Evolutionary conservation across 2,113 vertebrate genomes (phyloP).

Genomic region (Hydrolagus affinis): DNA sequence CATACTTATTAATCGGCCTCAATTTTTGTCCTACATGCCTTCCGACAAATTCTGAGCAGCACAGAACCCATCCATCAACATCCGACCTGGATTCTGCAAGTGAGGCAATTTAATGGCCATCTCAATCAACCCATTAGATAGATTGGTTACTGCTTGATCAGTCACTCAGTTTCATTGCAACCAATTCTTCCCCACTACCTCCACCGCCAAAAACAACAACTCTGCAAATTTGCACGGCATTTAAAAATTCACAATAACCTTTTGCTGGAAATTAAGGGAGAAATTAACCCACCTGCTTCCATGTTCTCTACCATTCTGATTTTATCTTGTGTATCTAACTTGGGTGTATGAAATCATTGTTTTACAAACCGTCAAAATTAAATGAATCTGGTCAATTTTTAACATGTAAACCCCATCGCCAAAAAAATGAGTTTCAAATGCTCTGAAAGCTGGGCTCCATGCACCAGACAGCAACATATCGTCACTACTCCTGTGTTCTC

Average conservation of each 20-base stretch:
- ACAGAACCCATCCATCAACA: not conserved
- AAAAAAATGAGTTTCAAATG: no score
- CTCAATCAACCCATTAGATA: not conserved
- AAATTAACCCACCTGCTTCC: not conserved
- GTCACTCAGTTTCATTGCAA: not conserved
- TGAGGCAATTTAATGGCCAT: not conserved
- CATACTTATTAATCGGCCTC: not conserved
- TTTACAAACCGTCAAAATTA: no score
- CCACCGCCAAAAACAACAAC: no score
- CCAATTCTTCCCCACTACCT: no score
- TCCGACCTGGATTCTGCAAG: not conserved
- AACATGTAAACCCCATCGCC: no score
- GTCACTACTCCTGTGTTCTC: no score
- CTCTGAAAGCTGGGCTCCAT: no score
- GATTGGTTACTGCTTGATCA: not conserved
- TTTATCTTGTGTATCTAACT: not conserved
- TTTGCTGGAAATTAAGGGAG: not conserved
- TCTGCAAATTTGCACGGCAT: not conserved
- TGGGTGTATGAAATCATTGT: no score
- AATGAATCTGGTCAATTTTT: no score
- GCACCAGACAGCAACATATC: no score
- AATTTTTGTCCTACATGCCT: slow-evolving; percentile 1
- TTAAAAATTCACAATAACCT: not conserved
- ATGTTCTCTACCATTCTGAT: not conserved
- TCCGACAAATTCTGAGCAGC: not conserved